Percentiles rank a stretch among this genome's conserved stretches.
These are phyloP conservation scores for Coilia nasus DNA, from an alignment of 2,797 vertebrate genomes.

Conservation along the genomic window DNA sequence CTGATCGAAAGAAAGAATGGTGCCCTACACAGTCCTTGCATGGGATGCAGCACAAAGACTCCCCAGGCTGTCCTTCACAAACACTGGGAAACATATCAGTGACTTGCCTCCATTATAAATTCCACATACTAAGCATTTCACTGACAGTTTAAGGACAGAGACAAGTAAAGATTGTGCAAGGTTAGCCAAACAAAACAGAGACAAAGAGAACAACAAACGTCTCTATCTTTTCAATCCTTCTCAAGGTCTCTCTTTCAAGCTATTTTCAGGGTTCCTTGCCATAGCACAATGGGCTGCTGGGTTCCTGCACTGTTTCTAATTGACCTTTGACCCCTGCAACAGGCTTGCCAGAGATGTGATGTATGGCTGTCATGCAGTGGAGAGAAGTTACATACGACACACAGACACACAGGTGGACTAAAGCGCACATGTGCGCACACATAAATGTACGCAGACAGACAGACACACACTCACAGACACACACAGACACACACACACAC, in stretches of 20 bases:
- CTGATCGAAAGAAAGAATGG: background rate
- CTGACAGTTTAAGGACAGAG: background rate
- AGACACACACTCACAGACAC: background rate
- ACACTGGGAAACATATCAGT: background rate
- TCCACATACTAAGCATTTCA: constrained; percentile 8
- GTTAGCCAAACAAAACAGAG: background rate
- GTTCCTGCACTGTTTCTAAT: constrained; percentile 24
- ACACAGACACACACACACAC: background rate
- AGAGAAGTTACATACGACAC: background rate
- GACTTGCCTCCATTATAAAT: constrained; percentile 5
- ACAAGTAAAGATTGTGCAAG: background rate
- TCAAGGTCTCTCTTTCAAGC: background rate
- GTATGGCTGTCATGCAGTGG: constrained; percentile 11
- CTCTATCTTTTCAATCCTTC: background rate
- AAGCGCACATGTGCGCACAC: background rate
- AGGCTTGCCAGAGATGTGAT: background rate
- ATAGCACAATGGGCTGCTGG: background rate
- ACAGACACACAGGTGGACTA: background rate
- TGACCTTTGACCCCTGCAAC: background rate
- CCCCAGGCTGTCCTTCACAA: background rate
- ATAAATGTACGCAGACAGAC: background rate
- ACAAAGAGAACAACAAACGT: constrained; percentile 11
- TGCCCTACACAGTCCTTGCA: background rate
- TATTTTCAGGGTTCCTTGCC: background rate
- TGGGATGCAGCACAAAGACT: background rate